These are phyloP conservation scores for Tauraco hartlaubi DNA, from an alignment of 2,797 vertebrate species.

Conservation along the genomic window DNA sequence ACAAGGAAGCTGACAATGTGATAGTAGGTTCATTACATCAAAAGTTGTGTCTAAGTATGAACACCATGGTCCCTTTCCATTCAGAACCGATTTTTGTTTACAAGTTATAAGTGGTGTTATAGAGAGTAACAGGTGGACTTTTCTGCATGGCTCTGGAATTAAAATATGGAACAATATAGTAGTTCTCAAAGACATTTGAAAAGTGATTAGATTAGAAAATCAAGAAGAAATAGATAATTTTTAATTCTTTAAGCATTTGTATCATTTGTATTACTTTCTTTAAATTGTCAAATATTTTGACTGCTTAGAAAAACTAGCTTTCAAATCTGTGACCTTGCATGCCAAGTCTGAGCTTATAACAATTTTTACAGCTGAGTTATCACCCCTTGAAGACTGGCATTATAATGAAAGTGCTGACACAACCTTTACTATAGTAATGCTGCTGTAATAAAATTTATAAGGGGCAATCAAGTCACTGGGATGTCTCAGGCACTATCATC, in stretches of 20 bases:
- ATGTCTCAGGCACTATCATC: conserved; percentile 8
- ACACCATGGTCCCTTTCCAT: not conserved
- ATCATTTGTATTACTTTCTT: not conserved
- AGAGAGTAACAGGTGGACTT: not conserved
- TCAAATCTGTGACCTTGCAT: not conserved
- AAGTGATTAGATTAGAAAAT: not conserved
- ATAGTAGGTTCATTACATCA: not conserved
- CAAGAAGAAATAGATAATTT: not conserved
- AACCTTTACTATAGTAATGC: conserved; percentile 24
- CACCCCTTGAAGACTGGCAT: conserved; percentile 16
- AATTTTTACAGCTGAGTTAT: conserved; percentile 51
- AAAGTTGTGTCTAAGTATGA: not conserved
- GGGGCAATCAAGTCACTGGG: conserved; percentile 6
- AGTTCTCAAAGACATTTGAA: not conserved
- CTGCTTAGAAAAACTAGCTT: not conserved
- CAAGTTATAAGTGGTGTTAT: not conserved
- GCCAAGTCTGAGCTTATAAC: not conserved
- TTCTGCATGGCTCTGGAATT: not conserved
- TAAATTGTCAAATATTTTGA: not conserved
- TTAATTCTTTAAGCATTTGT: not conserved
- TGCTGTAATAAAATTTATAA: conserved; percentile 61
- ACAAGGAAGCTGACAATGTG: not conserved
- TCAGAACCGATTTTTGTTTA: not conserved
- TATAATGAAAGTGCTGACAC: conserved; percentile 64
- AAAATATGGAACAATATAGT: not conserved